Percentiles rank a stretch among this genome's conserved stretches.
Evolutionary conservation across 2,797 vertebrate species (phyloP).

Genomic region (Helarctos malayanus): DNA sequence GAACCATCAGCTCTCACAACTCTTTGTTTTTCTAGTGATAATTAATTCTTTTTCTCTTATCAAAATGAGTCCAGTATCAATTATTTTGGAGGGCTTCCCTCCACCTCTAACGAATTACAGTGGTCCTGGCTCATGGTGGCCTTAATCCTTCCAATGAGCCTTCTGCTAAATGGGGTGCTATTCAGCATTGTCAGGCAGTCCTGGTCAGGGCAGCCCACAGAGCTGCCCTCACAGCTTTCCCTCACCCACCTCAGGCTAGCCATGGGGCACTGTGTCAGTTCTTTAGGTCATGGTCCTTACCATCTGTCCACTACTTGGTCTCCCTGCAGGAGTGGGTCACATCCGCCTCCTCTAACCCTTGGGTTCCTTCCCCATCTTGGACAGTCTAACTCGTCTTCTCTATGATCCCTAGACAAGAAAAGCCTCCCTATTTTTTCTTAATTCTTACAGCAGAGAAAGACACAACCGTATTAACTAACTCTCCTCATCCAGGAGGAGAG

Average conservation of each 20-base stretch:
- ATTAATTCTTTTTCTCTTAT: background rate
- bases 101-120: background rate
- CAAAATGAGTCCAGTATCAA: background rate
- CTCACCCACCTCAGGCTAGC: background rate
- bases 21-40: background rate
- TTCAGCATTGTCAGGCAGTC: background rate
- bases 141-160: background rate
- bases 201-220: background rate
- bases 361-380: background rate
- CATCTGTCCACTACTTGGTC: background rate
- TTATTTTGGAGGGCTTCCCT: background rate
- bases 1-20: background rate
- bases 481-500: background rate
- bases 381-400: background rate
- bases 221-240: background rate
- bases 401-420: background rate
- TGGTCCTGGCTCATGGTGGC: background rate
- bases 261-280: background rate
- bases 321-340: background rate
- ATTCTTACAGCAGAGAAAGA: background rate
- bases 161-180: background rate
- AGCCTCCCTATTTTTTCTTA: background rate
- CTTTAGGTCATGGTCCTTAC: background rate
- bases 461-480: background rate
- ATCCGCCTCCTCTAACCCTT: background rate